Evolutionary conservation across 2,888 invertebrate genomes (phyloP).

Genomic region (Rhagium mordax): DNA sequence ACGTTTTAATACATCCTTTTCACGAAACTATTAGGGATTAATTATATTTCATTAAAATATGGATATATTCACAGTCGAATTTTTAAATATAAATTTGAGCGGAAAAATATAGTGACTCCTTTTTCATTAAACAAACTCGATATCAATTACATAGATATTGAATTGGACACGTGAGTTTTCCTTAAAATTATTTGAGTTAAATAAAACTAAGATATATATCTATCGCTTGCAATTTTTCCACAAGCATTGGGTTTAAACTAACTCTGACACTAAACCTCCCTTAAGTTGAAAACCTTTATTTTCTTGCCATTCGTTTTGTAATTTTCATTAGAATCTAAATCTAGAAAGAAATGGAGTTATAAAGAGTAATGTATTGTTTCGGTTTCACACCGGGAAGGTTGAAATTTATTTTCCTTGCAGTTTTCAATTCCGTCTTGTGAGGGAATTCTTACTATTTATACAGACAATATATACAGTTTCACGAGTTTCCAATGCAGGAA

Average conservation of each 20-base stretch:
- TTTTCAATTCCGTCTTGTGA: not conserved
- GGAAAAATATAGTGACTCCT: too few species aligned
- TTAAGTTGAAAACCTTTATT: constrained; percentile 19
- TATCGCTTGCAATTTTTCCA: not conserved
- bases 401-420: constrained; percentile 32
- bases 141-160: not conserved
- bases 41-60: too few species aligned
- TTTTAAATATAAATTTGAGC: too few species aligned
- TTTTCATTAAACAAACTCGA: not conserved
- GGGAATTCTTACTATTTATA: constrained; percentile 7
- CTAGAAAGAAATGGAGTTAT: constrained; percentile 43
- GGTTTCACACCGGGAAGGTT: constrained; percentile 38
- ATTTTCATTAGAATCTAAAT: constrained; percentile 51
- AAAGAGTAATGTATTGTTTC: constrained; percentile 49
- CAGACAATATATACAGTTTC: constrained; percentile 8
- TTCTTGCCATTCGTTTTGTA: constrained; percentile 47
- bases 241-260: not conserved
- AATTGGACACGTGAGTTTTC: not conserved
- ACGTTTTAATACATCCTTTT: too few species aligned
- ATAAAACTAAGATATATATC: not conserved
- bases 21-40: too few species aligned
- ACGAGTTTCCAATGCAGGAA: not conserved
- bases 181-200: not conserved
- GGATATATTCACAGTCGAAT: too few species aligned
- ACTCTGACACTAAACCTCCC: not conserved